Conservation (phyloP, 2,888 invertebrate genomes). For the Noctuana brunneofusca region DNA sequence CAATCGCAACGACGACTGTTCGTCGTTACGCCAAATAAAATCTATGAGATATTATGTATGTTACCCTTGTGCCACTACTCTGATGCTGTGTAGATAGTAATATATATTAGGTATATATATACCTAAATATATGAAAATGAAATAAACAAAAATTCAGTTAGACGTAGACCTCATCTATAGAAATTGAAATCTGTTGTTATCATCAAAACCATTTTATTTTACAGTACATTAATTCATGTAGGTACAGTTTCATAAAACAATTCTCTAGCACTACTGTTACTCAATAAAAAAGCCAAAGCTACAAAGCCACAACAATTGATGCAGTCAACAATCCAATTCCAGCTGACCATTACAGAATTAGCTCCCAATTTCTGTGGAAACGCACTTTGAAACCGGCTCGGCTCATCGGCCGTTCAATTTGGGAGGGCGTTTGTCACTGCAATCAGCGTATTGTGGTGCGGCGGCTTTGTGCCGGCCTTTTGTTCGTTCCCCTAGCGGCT, state of each 20-base stretch:
- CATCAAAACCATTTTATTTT: no score
- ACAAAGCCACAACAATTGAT: conserved; percentile 1
- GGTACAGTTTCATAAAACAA: no score
- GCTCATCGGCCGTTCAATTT: conserved; percentile 27
- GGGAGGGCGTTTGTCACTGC: conserved; percentile 32
- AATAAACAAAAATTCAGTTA: no score
- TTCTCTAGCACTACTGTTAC: no score
- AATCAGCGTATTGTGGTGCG: conserved; percentile 15
- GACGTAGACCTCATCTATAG: no score
- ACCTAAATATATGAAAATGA: no score
- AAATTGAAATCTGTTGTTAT: no score
- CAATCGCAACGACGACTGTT: conserved; percentile 5
- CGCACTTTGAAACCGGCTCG: conserved; percentile 11
- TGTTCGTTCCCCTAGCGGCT: conserved; percentile 1
- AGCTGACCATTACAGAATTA: conserved; percentile 26
- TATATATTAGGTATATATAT: no score
- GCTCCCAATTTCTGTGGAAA: conserved; percentile 27
- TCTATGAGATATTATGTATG: neutral
- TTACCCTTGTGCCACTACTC: neutral
- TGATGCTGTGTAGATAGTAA: no score
- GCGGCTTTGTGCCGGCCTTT: conserved; percentile 2
- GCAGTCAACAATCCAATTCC: conserved; percentile 8
- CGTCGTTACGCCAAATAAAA: conserved; percentile 14
- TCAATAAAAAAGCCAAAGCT: neutral
- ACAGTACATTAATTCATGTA: no score